Evolutionary conservation across 2,113 vertebrate genomes (phyloP).

Genomic region (Lipotes vexillifer): DNA sequence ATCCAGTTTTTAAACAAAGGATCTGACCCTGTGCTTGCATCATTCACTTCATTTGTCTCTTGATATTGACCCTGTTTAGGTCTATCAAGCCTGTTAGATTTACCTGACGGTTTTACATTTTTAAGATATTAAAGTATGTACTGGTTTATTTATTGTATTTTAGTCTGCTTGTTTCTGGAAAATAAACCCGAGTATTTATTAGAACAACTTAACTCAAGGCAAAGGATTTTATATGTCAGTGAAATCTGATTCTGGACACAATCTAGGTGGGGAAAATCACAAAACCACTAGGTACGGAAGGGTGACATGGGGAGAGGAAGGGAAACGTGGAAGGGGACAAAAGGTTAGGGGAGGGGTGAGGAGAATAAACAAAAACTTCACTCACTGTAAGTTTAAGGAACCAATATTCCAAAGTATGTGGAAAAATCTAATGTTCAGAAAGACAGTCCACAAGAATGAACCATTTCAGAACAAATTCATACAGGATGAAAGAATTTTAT

Average conservation of each 20-base stretch:
- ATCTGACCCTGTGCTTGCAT: not conserved
- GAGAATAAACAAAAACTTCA: not conserved
- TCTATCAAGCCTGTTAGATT: not conserved
- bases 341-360: not conserved
- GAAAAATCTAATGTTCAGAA: not conserved
- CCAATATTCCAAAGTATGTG: not conserved
- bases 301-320: not conserved
- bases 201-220: not conserved
- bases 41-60: not conserved
- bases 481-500: not conserved
- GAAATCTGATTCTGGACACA: not conserved
- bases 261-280: not conserved
- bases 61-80: not conserved
- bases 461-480: not conserved
- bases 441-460: not conserved
- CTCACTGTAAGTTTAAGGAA: not conserved
- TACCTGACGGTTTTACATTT: not conserved
- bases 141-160: not conserved
- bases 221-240: not conserved
- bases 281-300: not conserved
- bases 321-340: not conserved
- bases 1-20: not conserved
- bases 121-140: not conserved
- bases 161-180: not conserved
- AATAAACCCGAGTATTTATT: not conserved